phyloP scores from a whole-genome alignment of 2,113 vertebrate genomes.

The Pachycephala philippinensis region DNA sequence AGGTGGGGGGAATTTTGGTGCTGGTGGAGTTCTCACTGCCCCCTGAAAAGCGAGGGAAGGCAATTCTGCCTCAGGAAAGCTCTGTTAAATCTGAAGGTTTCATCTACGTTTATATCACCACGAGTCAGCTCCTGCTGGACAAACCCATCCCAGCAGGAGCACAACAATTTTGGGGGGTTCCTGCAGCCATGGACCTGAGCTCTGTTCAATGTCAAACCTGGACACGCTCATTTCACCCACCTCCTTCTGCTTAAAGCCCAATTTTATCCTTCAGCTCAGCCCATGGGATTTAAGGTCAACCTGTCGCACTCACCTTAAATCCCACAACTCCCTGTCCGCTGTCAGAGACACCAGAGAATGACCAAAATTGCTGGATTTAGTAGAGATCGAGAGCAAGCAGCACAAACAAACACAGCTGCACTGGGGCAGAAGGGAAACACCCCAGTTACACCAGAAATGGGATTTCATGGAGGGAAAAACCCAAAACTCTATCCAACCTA shows the following conservation, averaged over 20 bases:
- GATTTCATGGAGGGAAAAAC: not conserved
- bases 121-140: not conserved
- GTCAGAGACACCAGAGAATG: not conserved
- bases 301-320: not conserved
- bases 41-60: not conserved
- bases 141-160: not conserved
- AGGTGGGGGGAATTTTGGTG: not conserved
- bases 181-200: not conserved
- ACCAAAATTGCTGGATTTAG: not conserved
- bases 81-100: not conserved
- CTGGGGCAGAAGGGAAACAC: not conserved
- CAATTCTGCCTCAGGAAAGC: not conserved
- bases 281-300: not conserved
- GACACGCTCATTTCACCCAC: not conserved
- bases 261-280: accelerated
- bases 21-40: not conserved
- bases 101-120: not conserved
- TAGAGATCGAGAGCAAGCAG: accelerated
- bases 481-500: accelerated
- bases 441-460: not conserved
- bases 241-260: not conserved
- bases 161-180: not conserved
- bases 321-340: accelerated
- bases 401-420: not conserved
- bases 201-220: not conserved